phyloP scores from a whole-genome alignment of 2,888 invertebrate species.

The Allacma fusca region DNA sequence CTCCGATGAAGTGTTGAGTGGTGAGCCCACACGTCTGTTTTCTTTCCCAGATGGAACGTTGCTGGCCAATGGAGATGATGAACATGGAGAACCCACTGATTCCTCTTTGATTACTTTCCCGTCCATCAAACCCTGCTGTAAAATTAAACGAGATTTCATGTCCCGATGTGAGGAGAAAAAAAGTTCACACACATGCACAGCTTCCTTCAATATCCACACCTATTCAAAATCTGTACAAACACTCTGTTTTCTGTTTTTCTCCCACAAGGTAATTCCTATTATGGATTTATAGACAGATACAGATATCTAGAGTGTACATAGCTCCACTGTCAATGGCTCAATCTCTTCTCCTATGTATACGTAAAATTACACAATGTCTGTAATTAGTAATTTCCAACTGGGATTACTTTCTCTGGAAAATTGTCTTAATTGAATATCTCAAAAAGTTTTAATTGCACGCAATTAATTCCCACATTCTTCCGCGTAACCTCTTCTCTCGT shows the following conservation, averaged over 20 bases:
- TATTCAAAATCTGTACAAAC: not conserved
- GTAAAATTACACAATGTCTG: too few relatives aligned
- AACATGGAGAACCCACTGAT: slow-evolving; percentile 53
- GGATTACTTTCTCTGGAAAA: too few relatives aligned
- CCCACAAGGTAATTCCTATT: too few relatives aligned
- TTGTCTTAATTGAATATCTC: too few relatives aligned
- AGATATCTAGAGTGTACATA: too few relatives aligned
- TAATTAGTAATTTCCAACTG: too few relatives aligned
- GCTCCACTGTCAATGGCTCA: too few relatives aligned
- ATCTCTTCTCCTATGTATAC: too few relatives aligned
- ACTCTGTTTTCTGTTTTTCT: not conserved
- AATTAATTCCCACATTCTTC: not conserved
- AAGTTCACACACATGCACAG: not conserved
- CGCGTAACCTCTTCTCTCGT: too few relatives aligned
- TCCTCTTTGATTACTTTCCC: slow-evolving; percentile 62
- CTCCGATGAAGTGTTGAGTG: slow-evolving; percentile 56
- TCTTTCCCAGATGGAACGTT: slow-evolving; percentile 59
- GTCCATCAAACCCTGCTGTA: slow-evolving; percentile 61
- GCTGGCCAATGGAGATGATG: slow-evolving; percentile 40
- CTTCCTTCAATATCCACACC: slow-evolving; percentile 5
- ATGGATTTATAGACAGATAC: too few relatives aligned
- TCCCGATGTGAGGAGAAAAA: slow-evolving; percentile 17
- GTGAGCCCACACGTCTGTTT: slow-evolving; percentile 61
- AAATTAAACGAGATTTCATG: slow-evolving; percentile 60
- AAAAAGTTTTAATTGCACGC: slow-evolving; percentile 1